Percentiles rank a stretch among this genome's conserved stretches.
Evolutionary conservation across 2,797 vertebrate species (phyloP).

Genomic region (Distichodus sexfasciatus): DNA sequence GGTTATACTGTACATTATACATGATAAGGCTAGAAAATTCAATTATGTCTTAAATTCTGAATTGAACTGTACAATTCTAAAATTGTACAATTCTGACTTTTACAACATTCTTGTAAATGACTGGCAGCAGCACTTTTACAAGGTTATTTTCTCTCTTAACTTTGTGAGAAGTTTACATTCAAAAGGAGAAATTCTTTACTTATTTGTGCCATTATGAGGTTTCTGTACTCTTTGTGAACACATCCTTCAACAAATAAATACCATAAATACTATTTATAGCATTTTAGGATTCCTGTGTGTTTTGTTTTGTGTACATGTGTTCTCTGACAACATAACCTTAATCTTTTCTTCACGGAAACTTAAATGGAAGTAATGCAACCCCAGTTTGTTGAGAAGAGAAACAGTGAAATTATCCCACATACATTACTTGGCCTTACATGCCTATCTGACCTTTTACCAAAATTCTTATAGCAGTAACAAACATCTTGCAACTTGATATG

Average conservation of each 20-base stretch:
- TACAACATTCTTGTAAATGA: no score
- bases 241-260: no score
- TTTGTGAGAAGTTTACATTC: neutral
- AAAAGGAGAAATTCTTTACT: neutral
- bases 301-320: constrained; percentile 14
- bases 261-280: no score
- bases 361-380: neutral
- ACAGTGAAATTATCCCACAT: neutral
- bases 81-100: no score
- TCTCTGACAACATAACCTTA: constrained; percentile 25
- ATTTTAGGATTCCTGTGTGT: constrained; percentile 1
- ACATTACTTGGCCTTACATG: neutral
- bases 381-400: neutral
- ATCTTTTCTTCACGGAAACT: constrained; percentile 18
- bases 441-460: neutral
- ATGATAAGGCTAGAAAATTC: no score
- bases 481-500: neutral
- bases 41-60: no score
- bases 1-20: no score
- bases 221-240: no score
- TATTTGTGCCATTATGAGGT: neutral
- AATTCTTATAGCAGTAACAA: neutral
- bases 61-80: no score
- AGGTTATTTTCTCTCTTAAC: neutral
- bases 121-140: neutral